These are phyloP conservation scores for Sanderia malayensis DNA, from an alignment of 30 jellyfish, hydroid and myxozoan genomes.

Conservation along the genomic window DNA sequence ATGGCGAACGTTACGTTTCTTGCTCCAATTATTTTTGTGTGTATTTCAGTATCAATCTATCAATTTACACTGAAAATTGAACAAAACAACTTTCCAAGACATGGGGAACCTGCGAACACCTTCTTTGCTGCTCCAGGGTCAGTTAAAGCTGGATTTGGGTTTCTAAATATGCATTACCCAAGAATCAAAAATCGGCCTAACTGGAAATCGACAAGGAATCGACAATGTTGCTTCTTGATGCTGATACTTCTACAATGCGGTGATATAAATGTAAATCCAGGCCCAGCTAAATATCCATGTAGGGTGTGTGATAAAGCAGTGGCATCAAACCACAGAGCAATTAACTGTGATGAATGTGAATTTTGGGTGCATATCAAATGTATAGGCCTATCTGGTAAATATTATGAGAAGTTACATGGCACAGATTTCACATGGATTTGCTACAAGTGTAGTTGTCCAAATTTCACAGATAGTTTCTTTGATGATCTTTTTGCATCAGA, in stretches of 20 bases:
- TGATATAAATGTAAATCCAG: slow-evolving; percentile 14
- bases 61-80: not conserved
- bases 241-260: slow-evolving; percentile 15
- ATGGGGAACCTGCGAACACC: slow-evolving; percentile 11
- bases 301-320: slow-evolving; percentile 14
- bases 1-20: slow-evolving; percentile 14
- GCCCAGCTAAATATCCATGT: slow-evolving; percentile 4
- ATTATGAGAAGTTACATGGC: slow-evolving; percentile 5
- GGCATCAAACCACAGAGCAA: slow-evolving; percentile 24
- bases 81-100: slow-evolving; percentile 10
- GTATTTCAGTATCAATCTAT: slow-evolving; percentile 1
- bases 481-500: slow-evolving; percentile 11
- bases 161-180: slow-evolving; percentile 10
- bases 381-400: slow-evolving; percentile 18
- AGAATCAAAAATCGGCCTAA: slow-evolving; percentile 20
- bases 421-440: slow-evolving; percentile 12
- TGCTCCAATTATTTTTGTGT: slow-evolving; percentile 13
- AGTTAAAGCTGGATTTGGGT: slow-evolving; percentile 4
- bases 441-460: slow-evolving; percentile 17
- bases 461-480: slow-evolving; percentile 13
- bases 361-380: slow-evolving; percentile 8
- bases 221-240: slow-evolving; percentile 20
- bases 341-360: slow-evolving; percentile 17
- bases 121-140: slow-evolving; percentile 15
- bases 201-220: slow-evolving; percentile 20